Base-by-base conservation (phyloP, 2,888 invertebrate genomes). In the Bibio marci region DNA sequence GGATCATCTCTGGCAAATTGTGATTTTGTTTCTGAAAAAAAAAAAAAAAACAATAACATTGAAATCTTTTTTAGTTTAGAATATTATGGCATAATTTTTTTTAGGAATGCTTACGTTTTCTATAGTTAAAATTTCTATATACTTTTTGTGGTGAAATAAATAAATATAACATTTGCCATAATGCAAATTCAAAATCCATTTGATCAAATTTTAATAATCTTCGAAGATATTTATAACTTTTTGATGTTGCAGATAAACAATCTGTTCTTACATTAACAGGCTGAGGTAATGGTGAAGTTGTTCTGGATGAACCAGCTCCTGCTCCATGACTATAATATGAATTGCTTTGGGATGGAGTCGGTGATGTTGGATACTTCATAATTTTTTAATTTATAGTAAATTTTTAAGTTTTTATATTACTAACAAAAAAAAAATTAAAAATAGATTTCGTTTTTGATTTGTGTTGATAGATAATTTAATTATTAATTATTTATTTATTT, bases 1-100 rank as follows among this genome's bases (percentile, higher is more conserved):
- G 98, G 97, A 65, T 98, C 98, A 65, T 98, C 97, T 59, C 97
- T 71, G 0, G 97, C 97, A 73, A 92, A 98, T 63, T 98, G 97
- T 50, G 90, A 86, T 65, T 97, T 97, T 43, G 94, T 94, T 64
- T 92, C 92, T 92, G 66, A 42, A 74, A 68, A 41, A 33, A 46
- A 19, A 33, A n/a, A n/a, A n/a, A n/a, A n/a, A n/a, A n/a, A n/a
- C n/a, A n/a, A n/a, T n/a, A n/a, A n/a, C n/a, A n/a, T n/a, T n/a
- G n/a, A n/a, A n/a, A n/a, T n/a, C n/a, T n/a, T n/a, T n/a, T n/a
- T n/a, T n/a, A n/a, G n/a, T n/a, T n/a, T n/a, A n/a, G n/a, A n/a
- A n/a, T n/a, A n/a, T n/a, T n/a, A n/a, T n/a, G n/a, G n/a, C n/a
- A n/a, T n/a, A n/a, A 33, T 28, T 10, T 30, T 6, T 22, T 6